A percentile compares a stretch with the other conserved stretches of the same genome.
Evolutionary conservation across 2,113 vertebrate genomes (phyloP).

Genomic region (Philantomba maxwellii): DNA sequence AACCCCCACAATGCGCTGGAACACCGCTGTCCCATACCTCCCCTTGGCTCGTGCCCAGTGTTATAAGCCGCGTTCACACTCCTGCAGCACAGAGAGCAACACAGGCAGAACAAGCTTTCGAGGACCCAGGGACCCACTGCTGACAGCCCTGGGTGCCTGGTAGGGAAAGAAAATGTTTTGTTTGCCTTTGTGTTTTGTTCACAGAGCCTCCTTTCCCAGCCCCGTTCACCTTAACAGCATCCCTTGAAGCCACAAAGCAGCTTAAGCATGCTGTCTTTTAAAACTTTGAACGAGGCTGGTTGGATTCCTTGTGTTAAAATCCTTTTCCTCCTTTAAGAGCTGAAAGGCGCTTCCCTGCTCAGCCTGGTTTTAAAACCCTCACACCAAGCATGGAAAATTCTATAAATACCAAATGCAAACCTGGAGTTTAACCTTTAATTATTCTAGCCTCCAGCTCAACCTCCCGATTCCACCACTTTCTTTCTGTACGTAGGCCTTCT

Average conservation of each 20-base stretch:
- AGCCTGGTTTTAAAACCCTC: constrained; percentile 53
- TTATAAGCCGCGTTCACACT: background rate
- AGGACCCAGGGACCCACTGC: background rate
- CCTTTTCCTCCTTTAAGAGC: constrained; percentile 43
- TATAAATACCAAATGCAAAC: constrained; percentile 67
- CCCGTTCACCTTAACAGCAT: constrained; percentile 11
- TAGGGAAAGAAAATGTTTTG: background rate
- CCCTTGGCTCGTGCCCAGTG: background rate
- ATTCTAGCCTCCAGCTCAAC: constrained; percentile 55
- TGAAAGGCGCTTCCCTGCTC: constrained; percentile 42
- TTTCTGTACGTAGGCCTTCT: background rate
- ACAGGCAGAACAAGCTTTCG: background rate
- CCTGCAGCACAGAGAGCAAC: background rate
- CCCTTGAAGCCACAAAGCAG: constrained; percentile 9
- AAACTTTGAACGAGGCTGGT: constrained; percentile 48
- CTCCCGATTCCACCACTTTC: constrained; percentile 19
- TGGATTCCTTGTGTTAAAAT: constrained; percentile 48
- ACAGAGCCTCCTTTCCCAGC: background rate
- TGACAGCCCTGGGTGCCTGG: background rate
- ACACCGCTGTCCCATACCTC: background rate
- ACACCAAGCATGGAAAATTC: constrained; percentile 63
- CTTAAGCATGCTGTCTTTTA: constrained; percentile 33
- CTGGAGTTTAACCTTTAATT: constrained; percentile 67
- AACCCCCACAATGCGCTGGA: fast-evolving
- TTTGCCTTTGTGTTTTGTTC: background rate